Base-by-base conservation (phyloP, 2,797 vertebrate species). In the Vultur gryphus region DNA sequence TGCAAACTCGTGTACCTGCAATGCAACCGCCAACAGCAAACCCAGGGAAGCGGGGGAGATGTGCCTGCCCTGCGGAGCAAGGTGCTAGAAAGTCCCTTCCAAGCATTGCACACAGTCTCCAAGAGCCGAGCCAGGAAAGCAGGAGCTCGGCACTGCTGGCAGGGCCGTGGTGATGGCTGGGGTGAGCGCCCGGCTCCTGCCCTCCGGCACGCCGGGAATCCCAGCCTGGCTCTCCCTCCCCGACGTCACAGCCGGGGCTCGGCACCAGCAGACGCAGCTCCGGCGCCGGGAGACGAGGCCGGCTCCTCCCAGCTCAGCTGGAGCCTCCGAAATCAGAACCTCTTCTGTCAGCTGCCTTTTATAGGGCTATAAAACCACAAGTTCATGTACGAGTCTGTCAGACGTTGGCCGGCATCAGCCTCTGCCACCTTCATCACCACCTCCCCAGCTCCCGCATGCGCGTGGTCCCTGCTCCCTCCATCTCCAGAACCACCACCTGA, bases 281-380 rank as follows among this genome's bases (percentile, higher is more conserved):
- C 73, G 62, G 88, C 72, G 55, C 95, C 90, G 39, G 89, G 89
- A 62, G 43, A 73, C 12, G 7, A 55, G 77, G 77, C 75, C 25
- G 1, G 83, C 94, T 93, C 97, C 80, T 64, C 97, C 97, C 94
- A 48, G 33, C 78, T 88, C 88, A 73, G 89, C 52, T 95, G 97
- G 96, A 97, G 93, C 95, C 97, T 98, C 95, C 97, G 61, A 94
- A 96, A 96, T 95, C 69, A 92, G 94, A 95, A 95, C 96, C 69
- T 96, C 96, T 97, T 95, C 96, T 96, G 96, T 94, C 96, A 97
- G 97, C 95, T 97, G 97, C 97, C 94, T 96, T 98, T 98, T 97
- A 96, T 93, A 97, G 98, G 98, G 97, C 97, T 98, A 94, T 97
- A 97, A 98, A 98, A 97, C 94, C 92, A 41, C 35, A 43, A 95